Base-by-base conservation (phyloP, 1,140 invertebrate species). In the Oscheius sp. region DNA sequence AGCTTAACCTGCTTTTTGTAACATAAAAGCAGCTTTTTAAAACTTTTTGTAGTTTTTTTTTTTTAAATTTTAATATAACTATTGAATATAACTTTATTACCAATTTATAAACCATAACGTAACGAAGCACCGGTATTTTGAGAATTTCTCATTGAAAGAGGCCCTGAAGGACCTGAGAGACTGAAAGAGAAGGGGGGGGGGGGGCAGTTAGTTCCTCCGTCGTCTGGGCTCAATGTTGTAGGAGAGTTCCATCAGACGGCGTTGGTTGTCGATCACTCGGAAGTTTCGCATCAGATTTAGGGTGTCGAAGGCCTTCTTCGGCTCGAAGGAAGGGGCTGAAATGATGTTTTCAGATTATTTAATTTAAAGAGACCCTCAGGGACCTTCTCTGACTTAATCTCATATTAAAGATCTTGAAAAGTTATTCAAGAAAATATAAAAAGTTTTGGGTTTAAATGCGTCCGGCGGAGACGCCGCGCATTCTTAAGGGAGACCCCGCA, bases 201-300 rank as follows among this genome's bases (percentile, higher is more conserved):
- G 23, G 7, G 49, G 10, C 10, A 10, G 49, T 55, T 23, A 55
- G 28, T 55, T 55, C 4, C 49, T 7, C 7, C 49, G 49, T 7
- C 61, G 61, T 32, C 61, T 26, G 18, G 88, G 87, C 76, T 88
- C 88, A 26, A 88, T 79, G 71, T 85, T 84, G 70, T 88, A 85
- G 7, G 91, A 92, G 82, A 92, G 87, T 80, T 89, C 89, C 59
- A 90, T 91, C 45, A 92, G 84, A 34, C 89, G 87, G 75, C 90
- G 85, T 85, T 92, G 91, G 86, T 91, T 91, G 86, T 92, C 91
- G 77, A 92, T 91, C 26, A 90, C 65, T 28, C 68, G 35, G 26
- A 68, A 74, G 81, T 71, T 79, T 58, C 72, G 13, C 63, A 79
- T 76, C n/a, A 74, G 66, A 49, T 78, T 78, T 20, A 77, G 75